Evolutionary conservation across 30 jellyfish, hydroid and myxozoan genomes (phyloP), one percentile per base, ranked within the genome.

Genomic region (Nemopilema nomurai): DNA sequence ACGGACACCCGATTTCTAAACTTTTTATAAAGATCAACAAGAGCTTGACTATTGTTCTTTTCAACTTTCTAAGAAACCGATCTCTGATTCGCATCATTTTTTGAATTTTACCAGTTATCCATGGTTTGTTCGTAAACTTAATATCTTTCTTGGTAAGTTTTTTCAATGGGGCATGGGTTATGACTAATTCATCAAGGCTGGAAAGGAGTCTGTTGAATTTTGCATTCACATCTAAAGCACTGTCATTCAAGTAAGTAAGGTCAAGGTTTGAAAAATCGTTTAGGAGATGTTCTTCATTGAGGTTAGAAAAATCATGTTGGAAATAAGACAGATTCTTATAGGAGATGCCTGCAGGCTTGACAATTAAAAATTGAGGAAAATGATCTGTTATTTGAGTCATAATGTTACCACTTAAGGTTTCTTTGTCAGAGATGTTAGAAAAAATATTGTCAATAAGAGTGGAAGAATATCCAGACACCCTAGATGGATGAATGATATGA

Each of bases 381-480:
- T 84, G 93, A 53, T 83, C 86, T 1, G 86, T 72, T 83, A 83
- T 83, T 74, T 83, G 92, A 8, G 85, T 83, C 71, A 74, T 16
- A 62, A 84, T 84, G 53, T 84, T 74, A 63, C 87, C 87, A 74
- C 82, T 84, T 53, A 70, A 32, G 24, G 93, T 73, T 23, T 68
- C 87, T 1, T 65, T 29, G 26, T 76, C 93, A 20, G 87, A 9
- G 70, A 84, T 49, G 51, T 84, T 84, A 1, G 93, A 33, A 63
- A 73, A 84, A 69, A 85, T 77, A 75, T 85, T 85, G 51, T 85
- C 94, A 74, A 85, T 85, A 69, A 85, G 88, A 25, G 94, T 74
- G 30, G 94, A 74, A 63, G 84, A 85, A 76, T 62, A 8, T 65
- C 66, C 87, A 82, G 91, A 82, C 31, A 52, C 62, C 74, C 91